Conservation (phyloP, 2,888 invertebrate species). For the Parnassius glacialis region DNA sequence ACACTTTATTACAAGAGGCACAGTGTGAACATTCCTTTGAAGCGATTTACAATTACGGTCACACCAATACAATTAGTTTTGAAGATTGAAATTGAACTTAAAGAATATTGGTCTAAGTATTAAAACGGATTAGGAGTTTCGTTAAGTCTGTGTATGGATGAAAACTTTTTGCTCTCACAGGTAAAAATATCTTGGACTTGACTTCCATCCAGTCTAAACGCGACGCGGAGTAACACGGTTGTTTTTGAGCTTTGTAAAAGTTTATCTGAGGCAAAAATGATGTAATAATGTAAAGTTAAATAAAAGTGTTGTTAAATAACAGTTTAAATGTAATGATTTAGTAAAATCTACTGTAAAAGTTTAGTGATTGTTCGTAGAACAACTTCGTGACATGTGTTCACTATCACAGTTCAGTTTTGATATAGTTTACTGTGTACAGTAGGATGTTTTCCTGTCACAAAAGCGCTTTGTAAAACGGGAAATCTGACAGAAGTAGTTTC, state of each 20-base stretch:
- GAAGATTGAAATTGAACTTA: constrained; percentile 35
- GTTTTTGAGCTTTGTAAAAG: constrained; percentile 22
- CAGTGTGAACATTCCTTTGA: constrained; percentile 37
- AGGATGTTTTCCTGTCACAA: constrained; percentile 40
- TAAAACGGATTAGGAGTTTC: constrained; percentile 40
- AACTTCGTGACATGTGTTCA: constrained; percentile 41
- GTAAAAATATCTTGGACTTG: constrained; percentile 71
- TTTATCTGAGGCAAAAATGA: constrained; percentile 21
- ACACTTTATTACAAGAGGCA: neutral
- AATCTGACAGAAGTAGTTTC: constrained; percentile 49
- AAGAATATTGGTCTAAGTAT: rapidly evolving
- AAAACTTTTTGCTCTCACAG: constrained; percentile 71
- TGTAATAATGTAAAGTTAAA: neutral
- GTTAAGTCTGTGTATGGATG: constrained; percentile 41
- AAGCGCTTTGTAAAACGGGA: constrained; percentile 48
- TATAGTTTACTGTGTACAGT: constrained; percentile 54
- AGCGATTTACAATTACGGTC: constrained; percentile 39
- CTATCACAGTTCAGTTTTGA: constrained; percentile 35
- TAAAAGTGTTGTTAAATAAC: constrained; percentile 10
- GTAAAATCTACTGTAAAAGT: constrained; percentile 20
- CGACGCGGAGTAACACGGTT: constrained; percentile 50
- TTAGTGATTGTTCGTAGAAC: constrained; percentile 40
- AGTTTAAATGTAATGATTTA: constrained; percentile 6
- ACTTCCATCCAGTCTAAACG: constrained; percentile 64
- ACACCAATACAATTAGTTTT: constrained; percentile 54